phyloP scores from a whole-genome alignment of 2,888 invertebrate genomes.

The Ormyrus nitidulus region DNA sequence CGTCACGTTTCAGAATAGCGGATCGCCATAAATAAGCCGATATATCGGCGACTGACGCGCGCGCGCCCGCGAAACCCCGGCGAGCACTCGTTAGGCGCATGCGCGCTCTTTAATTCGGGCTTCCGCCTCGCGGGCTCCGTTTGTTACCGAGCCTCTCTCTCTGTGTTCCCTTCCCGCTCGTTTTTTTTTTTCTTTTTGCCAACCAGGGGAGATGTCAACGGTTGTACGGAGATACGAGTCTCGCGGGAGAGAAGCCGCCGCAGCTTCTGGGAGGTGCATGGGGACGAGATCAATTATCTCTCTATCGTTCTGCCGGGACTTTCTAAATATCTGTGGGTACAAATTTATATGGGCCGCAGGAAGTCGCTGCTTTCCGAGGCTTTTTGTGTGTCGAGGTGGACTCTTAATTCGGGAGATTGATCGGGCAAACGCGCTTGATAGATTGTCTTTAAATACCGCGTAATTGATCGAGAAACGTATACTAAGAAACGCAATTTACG shows the following conservation, averaged over 20 bases:
- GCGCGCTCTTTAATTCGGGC: conserved; percentile 43
- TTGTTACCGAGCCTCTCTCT: conserved; percentile 31
- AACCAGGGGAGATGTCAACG: conserved; percentile 31
- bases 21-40: conserved; percentile 55
- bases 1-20: conserved; percentile 70
- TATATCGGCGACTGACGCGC: conserved; percentile 54
- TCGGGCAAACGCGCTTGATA: too few relatives aligned
- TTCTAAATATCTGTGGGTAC: conserved; percentile 23
- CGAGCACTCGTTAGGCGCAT: conserved; percentile 21
- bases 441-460: too few relatives aligned
- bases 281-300: conserved; percentile 50
- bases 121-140: conserved; percentile 38
- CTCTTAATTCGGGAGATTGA: not conserved
- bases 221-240: not conserved
- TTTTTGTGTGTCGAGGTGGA: not conserved
- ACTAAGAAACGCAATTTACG: too few relatives aligned
- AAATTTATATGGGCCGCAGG: conserved; percentile 5
- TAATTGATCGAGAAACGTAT: too few relatives aligned
- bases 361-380: not conserved
- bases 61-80: conserved; percentile 17
- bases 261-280: conserved; percentile 13
- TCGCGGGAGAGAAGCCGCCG: not conserved
- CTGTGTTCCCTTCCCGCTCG: too few relatives aligned
- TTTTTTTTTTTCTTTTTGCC: not conserved
- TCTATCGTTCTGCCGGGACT: conserved; percentile 25